Evolutionary conservation across 2,797 vertebrate genomes (phyloP).

Genomic region (Nannoperca australis): DNA sequence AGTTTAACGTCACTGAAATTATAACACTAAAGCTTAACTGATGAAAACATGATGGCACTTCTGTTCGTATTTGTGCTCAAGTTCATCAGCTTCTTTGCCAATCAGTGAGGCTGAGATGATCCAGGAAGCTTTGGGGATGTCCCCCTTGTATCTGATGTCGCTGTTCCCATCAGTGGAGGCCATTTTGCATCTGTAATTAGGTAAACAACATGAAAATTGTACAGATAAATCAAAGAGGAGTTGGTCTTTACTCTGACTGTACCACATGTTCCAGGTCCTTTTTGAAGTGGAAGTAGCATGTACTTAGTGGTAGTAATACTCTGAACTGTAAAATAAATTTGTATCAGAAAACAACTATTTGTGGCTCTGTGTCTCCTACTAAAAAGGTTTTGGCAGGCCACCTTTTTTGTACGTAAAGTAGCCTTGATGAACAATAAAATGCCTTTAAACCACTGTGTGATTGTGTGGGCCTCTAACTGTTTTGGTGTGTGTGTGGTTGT

Average conservation of each 20-base stretch:
- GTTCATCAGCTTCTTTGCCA: constrained; percentile 22
- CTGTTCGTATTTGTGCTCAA: not conserved
- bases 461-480: constrained; percentile 29
- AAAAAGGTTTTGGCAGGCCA: constrained; percentile 98
- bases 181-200: constrained; percentile 53
- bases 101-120: constrained; percentile 27
- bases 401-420: constrained; percentile 99
- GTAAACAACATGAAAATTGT: constrained; percentile 37
- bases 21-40: constrained; percentile 1
- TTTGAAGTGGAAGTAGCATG: constrained; percentile 80
- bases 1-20: constrained; percentile 2
- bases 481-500: constrained; percentile 19
- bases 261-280: constrained; percentile 59
- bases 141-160: constrained; percentile 5
- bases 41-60: not conserved
- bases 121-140: constrained; percentile 2
- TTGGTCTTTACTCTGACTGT: constrained; percentile 53
- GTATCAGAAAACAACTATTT: constrained; percentile 90
- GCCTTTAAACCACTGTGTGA: constrained; percentile 93
- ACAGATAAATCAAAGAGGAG: constrained; percentile 61
- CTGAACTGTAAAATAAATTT: constrained; percentile 76
- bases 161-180: constrained; percentile 47
- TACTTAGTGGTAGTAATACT: constrained; percentile 81
- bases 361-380: constrained; percentile 95
- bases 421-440: constrained; percentile 99